Conservation (phyloP, 2,113 vertebrate species). For the Myotis lucifugus region DNA sequence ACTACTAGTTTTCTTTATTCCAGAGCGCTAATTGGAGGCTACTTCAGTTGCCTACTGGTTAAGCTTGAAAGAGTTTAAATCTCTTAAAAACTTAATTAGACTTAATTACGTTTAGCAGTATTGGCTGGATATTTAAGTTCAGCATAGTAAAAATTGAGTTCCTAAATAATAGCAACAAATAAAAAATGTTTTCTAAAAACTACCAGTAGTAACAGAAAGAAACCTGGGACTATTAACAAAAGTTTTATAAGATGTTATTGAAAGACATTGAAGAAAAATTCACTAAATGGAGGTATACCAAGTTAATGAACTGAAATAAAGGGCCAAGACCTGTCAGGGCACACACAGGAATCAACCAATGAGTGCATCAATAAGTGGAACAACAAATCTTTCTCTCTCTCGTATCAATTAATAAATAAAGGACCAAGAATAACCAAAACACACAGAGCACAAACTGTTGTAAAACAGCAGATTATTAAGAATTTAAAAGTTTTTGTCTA, state of each 20-base stretch:
- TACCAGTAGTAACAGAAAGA: neutral
- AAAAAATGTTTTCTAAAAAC: conserved; percentile 11
- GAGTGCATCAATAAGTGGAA: neutral
- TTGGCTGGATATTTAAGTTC: neutral
- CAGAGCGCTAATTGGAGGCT: neutral
- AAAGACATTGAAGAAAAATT: neutral
- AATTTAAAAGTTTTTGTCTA: neutral
- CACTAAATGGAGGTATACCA: neutral
- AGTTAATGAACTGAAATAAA: conserved; percentile 24
- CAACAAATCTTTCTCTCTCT: neutral
- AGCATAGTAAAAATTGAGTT: conserved; percentile 43
- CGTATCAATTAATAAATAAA: neutral
- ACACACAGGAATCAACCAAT: neutral
- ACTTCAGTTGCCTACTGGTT: neutral
- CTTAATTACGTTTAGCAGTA: neutral
- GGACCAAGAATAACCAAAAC: conserved; percentile 26
- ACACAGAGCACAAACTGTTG: neutral
- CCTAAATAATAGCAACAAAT: neutral
- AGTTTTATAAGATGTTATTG: conserved; percentile 31
- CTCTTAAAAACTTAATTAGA: conserved; percentile 31
- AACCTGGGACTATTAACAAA: neutral
- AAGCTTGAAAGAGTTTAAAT: conserved; percentile 27
- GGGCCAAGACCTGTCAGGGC: neutral
- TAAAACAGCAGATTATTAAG: conserved; percentile 38
- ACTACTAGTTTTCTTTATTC: conserved; percentile 1